Conservation (phyloP, 2,797 vertebrate species). For the Sphaeramia orbicularis region DNA sequence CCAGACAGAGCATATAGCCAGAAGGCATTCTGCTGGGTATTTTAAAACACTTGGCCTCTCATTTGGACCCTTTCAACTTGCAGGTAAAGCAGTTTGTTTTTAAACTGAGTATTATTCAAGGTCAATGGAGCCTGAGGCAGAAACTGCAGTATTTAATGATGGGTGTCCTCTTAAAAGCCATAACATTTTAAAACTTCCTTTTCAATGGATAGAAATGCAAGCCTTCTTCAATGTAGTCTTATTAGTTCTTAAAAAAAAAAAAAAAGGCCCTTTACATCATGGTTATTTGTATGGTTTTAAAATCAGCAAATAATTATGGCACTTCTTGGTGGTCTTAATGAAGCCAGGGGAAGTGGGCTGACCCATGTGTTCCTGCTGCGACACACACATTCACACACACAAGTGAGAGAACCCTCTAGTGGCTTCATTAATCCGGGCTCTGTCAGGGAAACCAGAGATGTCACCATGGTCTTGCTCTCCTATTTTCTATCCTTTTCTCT, state of each 20-base stretch:
- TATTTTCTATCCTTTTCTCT: constrained; percentile 58
- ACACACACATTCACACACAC: constrained; percentile 19
- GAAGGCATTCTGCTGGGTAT: constrained; percentile 68
- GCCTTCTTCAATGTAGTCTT: constrained; percentile 4
- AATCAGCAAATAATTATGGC: constrained; percentile 53
- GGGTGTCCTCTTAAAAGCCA: not conserved
- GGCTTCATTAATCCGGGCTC: constrained; percentile 80
- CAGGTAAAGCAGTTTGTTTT: constrained; percentile 30
- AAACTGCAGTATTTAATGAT: not conserved
- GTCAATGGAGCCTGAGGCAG: constrained; percentile 1
- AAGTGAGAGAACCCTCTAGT: constrained; percentile 70
- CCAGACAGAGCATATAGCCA: constrained; percentile 68
- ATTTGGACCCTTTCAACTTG: constrained; percentile 48
- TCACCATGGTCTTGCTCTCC: constrained; percentile 58
- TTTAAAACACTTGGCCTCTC: constrained; percentile 61
- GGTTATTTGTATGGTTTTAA: constrained; percentile 49
- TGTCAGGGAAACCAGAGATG: constrained; percentile 75
- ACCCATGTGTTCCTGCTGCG: constrained; percentile 41
- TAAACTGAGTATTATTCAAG: constrained; percentile 6
- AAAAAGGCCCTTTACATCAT: constrained; percentile 26
- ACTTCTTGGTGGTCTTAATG: constrained; percentile 47
- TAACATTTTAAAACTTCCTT: not conserved
- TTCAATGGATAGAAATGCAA: not conserved
- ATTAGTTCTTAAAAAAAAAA: constrained; percentile 23
- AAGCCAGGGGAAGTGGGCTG: constrained; percentile 52